Percentiles rank a stretch among this genome's conserved stretches.
Conservation (phyloP, 2,888 invertebrate species). For the Diarsia dahlii region DNA sequence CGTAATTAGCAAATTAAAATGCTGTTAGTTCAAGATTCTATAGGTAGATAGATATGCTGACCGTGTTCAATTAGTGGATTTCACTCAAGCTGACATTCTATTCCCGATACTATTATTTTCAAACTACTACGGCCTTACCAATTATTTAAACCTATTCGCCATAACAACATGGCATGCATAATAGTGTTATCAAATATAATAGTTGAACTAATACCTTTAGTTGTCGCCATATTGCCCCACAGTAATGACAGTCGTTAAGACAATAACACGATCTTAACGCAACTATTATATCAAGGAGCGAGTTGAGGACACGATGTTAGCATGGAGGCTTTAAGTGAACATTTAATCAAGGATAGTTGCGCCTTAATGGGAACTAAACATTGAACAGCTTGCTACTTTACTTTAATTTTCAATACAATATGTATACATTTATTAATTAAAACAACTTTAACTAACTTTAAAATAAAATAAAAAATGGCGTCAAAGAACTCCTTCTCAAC, state of each 20-base stretch:
- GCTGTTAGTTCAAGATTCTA: not conserved
- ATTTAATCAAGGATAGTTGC: not conserved
- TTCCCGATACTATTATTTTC: not conserved
- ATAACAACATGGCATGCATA: conserved; percentile 10
- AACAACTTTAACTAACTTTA: too few species aligned
- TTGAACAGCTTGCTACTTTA: too few species aligned
- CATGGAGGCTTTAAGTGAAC: conserved; percentile 11
- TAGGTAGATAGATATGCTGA: not conserved
- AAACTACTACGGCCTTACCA: conserved; percentile 13
- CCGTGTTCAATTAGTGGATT: not conserved
- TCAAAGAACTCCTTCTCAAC: too few species aligned
- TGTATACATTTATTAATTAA: too few species aligned
- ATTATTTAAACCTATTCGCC: not conserved
- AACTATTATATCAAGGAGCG: conserved; percentile 21
- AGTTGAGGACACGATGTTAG: conserved; percentile 9
- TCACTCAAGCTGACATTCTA: not conserved
- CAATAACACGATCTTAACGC: conserved; percentile 27
- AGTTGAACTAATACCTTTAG: conserved; percentile 34
- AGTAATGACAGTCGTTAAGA: conserved; percentile 46
- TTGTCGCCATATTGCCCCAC: conserved; percentile 14
- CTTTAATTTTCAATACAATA: too few species aligned
- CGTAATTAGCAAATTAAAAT: not conserved
- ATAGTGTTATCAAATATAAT: conserved; percentile 42
- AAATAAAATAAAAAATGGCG: too few species aligned
- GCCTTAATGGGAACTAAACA: not conserved